Evolutionary conservation across 2,113 vertebrate genomes (phyloP).

Genomic region (Lagopus leucura): DNA sequence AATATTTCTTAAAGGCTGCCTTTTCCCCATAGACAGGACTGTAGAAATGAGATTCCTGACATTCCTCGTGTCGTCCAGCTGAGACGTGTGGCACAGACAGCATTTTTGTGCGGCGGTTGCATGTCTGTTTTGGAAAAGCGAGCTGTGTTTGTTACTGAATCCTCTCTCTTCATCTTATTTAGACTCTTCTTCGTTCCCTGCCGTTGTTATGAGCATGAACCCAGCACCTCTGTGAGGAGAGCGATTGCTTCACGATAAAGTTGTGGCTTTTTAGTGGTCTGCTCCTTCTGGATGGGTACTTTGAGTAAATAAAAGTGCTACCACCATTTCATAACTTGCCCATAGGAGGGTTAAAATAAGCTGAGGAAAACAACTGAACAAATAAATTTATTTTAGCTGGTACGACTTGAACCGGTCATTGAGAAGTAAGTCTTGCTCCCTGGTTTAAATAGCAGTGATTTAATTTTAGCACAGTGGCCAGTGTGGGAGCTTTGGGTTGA

Average conservation of each 20-base stretch:
- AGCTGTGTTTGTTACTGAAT: conserved; percentile 4
- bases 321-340: conserved; percentile 52
- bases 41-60: conserved; percentile 50
- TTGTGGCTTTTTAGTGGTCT: conserved; percentile 10
- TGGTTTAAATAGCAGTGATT: not conserved
- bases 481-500: not conserved
- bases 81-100: conserved; percentile 30
- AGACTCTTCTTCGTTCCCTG: not conserved
- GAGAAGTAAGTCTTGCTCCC: not conserved
- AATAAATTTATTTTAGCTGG: conserved; percentile 8
- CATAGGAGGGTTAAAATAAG: conserved; percentile 35
- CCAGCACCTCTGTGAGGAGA: not conserved
- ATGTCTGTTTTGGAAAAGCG: not conserved
- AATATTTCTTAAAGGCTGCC: not conserved
- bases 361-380: conserved; percentile 31
- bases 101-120: conserved; percentile 28
- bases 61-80: conserved; percentile 44
- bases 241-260: conserved; percentile 13
- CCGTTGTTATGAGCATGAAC: not conserved
- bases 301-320: conserved; percentile 10
- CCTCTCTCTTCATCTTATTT: not conserved
- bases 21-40: not conserved
- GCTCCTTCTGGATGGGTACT: conserved; percentile 18
- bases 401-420: not conserved
- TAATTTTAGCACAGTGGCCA: conserved; percentile 14